Evolutionary conservation across 2,888 invertebrate genomes (phyloP).

Genomic region (Melitaea athalia): DNA sequence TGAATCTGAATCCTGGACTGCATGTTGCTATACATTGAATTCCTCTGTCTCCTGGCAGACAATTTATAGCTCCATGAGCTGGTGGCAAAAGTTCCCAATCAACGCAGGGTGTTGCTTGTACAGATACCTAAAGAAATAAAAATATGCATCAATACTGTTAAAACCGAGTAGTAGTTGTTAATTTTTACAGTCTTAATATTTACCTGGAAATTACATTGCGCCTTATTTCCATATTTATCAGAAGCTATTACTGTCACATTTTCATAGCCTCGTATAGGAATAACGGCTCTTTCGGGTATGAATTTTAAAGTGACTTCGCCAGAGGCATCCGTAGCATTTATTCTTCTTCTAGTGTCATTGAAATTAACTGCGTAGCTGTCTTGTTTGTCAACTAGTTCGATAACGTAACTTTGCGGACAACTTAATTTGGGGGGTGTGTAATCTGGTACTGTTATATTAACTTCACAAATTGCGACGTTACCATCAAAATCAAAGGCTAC

Average conservation of each 20-base stretch:
- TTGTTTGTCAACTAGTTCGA: constrained; percentile 94
- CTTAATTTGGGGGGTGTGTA: constrained; percentile 94
- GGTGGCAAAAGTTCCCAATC: constrained; percentile 96
- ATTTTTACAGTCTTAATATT: constrained; percentile 24
- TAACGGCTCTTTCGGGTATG: constrained; percentile 91
- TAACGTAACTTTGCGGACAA: constrained; percentile 96
- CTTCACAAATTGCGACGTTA: constrained; percentile 98
- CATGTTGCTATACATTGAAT: constrained; percentile 95
- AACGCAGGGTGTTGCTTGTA: constrained; percentile 96
- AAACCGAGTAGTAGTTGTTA: no score
- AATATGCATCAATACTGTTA: not conserved
- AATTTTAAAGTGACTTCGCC: constrained; percentile 93
- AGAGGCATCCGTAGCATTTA: constrained; percentile 93
- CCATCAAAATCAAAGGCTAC: constrained; percentile 98
- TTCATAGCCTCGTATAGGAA: constrained; percentile 93
- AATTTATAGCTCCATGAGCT: constrained; percentile 93
- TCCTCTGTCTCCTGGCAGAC: constrained; percentile 90
- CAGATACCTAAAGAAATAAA: constrained; percentile 84
- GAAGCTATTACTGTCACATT: constrained; percentile 95
- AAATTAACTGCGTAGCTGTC: constrained; percentile 95
- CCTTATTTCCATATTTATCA: constrained; percentile 93
- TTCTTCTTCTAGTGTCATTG: constrained; percentile 92
- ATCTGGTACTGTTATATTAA: constrained; percentile 96
- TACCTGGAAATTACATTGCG: constrained; percentile 95
- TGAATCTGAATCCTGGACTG: constrained; percentile 93